Base-by-base conservation (phyloP, 2,888 invertebrate species). In the Trilocha varians region DNA sequence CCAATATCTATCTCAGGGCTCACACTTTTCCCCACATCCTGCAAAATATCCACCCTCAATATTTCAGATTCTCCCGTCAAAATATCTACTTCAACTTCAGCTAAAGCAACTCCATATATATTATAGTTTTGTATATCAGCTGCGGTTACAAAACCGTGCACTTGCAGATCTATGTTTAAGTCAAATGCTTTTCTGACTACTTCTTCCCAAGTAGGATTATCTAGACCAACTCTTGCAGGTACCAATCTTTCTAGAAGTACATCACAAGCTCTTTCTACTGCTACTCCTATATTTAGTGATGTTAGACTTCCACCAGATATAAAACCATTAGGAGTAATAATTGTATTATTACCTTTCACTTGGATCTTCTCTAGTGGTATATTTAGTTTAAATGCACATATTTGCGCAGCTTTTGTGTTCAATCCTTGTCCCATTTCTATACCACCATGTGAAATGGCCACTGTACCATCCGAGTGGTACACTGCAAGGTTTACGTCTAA, bases 361-460 rank as follows among this genome's bases (percentile, higher is more conserved):
- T 79, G 82, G 4, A 94, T 79, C 69, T 87, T 79, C 0, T 88
- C 86, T 38, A 93, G 47, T 1, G 89, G 86, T 41, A 92, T 88
- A 1, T 88, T 89, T 3, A 92, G 70, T 11, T 82, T 83, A 52
- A 89, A 84, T 0, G 92, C 91, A 43, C 87, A 88, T 1, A 91
- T 88, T 78, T 91, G 91, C 5, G 87, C 87, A 1, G 88, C 88
- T 88, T 91, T 74, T 3, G 92, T 93, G 48, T 93, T 75, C 34
- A 93, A 82, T 1, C 93, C 93, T 78, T 93, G 93, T 0, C 93
- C 93, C 64, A 89, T 84, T 72, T 91, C 91, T 18, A 89, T 73
- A 2, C 90, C 91, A 16, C 88, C 89, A 49, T 91, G 91, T 2
- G 85, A 68, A n/a, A 93, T 78, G 2, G 88, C 78, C 0, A 93